These are phyloP conservation scores for Anabas testudineus DNA, from an alignment of 2,797 vertebrate genomes.

Conservation along the genomic window DNA sequence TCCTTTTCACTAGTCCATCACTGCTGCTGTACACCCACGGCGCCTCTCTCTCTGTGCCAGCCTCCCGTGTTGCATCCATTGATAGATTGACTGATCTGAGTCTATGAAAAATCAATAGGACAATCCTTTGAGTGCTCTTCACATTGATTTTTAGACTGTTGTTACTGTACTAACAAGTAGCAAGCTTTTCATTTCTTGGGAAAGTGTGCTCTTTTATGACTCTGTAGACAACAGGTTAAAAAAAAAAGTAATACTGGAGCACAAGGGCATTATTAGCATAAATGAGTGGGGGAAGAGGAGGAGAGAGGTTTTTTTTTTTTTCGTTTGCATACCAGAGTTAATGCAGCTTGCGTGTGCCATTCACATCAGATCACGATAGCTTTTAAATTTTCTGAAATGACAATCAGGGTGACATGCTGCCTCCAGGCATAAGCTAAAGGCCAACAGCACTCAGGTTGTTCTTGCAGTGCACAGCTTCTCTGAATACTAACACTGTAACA, in stretches of 20 bases:
- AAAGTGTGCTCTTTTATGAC: constrained; percentile 19
- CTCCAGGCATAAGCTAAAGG: constrained; percentile 61
- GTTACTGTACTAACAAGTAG: constrained; percentile 56
- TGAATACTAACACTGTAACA: constrained; percentile 42
- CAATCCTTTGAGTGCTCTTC: constrained; percentile 62
- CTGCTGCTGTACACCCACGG: constrained; percentile 31
- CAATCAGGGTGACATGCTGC: constrained; percentile 59
- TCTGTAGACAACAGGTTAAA: constrained; percentile 21
- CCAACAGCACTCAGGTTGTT: constrained; percentile 40
- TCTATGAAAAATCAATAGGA: constrained; percentile 76
- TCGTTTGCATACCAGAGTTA: constrained; percentile 21
- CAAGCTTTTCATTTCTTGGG: constrained; percentile 32
- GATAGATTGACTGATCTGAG: constrained; percentile 74
- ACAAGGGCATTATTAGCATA: constrained; percentile 28
- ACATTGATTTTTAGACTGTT: constrained; percentile 66
- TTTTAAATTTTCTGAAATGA: constrained; percentile 51
- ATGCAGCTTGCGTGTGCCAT: constrained; percentile 21
- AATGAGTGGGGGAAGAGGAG: constrained; percentile 2
- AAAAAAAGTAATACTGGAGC: constrained; percentile 11
- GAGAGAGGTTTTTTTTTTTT: constrained; percentile 12
- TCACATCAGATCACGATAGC: constrained; percentile 38
- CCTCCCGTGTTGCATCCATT: constrained; percentile 41
- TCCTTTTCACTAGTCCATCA: constrained; percentile 61
- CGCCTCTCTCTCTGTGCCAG: constrained; percentile 8
- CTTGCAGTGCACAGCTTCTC: constrained; percentile 19